Evolutionary conservation across 2,113 vertebrate genomes (phyloP).

Genomic region (Todiramphus chloris): DNA sequence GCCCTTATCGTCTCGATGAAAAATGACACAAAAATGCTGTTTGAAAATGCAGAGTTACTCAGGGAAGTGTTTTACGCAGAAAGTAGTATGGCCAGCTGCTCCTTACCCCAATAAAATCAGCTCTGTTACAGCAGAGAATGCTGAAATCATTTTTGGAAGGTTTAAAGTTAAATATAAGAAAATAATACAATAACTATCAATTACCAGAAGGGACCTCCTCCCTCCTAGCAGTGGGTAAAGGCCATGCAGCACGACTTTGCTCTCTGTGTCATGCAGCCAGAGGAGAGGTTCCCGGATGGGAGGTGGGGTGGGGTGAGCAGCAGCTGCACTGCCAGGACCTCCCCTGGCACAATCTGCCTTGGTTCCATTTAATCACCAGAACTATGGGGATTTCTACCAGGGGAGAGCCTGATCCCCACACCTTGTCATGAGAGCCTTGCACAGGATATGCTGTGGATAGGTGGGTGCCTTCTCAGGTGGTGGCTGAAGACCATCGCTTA

Average conservation of each 20-base stretch:
- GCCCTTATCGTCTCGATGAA: background rate
- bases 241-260: background rate
- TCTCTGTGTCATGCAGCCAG: background rate
- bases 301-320: background rate
- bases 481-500: background rate
- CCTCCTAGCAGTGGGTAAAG: background rate
- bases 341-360: background rate
- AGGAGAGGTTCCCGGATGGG: background rate
- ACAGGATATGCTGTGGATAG: background rate
- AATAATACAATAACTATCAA: background rate
- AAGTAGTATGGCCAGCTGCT: background rate
- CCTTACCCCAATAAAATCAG: background rate
- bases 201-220: background rate
- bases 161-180: background rate
- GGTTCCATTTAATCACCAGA: background rate
- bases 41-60: constrained; percentile 14
- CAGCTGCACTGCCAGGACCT: background rate
- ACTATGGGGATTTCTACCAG: background rate
- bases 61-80: background rate
- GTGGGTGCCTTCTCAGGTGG: background rate
- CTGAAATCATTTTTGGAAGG: background rate
- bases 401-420: background rate
- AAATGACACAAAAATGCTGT: background rate
- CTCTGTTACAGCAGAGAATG: background rate
- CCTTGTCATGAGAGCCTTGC: background rate